These are phyloP conservation scores for Gadopsis bispinosus DNA, from an alignment of 2,797 vertebrate genomes.

Conservation along the genomic window DNA sequence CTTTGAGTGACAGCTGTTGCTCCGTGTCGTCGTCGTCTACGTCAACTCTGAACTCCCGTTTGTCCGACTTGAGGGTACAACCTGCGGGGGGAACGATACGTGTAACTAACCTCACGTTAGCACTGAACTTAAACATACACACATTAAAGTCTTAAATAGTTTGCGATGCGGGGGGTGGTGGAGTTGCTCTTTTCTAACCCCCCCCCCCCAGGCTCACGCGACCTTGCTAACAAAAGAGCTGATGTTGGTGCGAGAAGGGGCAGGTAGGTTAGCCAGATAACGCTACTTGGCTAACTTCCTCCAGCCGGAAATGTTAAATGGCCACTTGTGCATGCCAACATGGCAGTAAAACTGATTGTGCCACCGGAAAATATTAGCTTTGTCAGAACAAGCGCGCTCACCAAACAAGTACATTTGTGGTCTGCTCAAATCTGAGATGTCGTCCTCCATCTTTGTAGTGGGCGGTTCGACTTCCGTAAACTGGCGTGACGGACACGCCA, in stretches of 20 bases:
- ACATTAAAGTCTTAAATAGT: neutral
- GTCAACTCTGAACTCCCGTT: conserved; percentile 84
- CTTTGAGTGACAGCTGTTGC: conserved; percentile 88
- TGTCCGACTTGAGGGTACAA: conserved; percentile 84
- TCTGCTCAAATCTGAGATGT: conserved; percentile 80
- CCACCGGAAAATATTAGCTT: neutral
- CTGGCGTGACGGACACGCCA: conserved; percentile 41
- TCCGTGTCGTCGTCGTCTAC: conserved; percentile 86
- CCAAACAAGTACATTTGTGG: conserved; percentile 88
- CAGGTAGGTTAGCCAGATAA: conserved; percentile 2
- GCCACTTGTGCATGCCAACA: conserved; percentile 6
- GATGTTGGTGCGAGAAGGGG: conserved; percentile 62
- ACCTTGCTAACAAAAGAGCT: conserved; percentile 76
- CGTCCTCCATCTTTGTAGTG: conserved; percentile 85
- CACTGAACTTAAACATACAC: neutral
- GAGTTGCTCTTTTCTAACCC: too few species aligned
- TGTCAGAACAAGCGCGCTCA: conserved; percentile 70
- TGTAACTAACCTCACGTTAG: neutral
- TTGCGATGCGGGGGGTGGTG: too few species aligned
- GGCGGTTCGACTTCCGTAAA: conserved; percentile 60
- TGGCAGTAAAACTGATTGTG: conserved; percentile 25
- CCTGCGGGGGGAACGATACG: conserved; percentile 62
- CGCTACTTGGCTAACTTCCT: neutral
- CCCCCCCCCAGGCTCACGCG: too few species aligned
- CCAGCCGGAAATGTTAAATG: neutral